Evolutionary conservation across 2,888 invertebrate genomes (phyloP), one percentile per base, ranked within the genome.

Genomic region (Eupithecia insigniata): DNA sequence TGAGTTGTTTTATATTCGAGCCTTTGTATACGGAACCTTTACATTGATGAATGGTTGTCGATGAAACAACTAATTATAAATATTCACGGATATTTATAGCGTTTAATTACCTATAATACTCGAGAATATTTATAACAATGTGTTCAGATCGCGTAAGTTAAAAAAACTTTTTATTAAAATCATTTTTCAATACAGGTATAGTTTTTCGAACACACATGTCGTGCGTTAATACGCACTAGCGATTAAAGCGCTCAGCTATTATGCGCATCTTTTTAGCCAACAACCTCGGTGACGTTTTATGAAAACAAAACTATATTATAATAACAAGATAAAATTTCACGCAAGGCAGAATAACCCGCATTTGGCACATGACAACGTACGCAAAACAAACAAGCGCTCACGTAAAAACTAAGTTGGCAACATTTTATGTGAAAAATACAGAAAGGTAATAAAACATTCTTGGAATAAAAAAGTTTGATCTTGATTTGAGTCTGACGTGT

Each of bases 351-450:
- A 61, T 61, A 65, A 55, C 69, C 30, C 36, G 64, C 34, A 36
- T 69, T 69, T 74, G 74, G 74, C 74, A 71, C 74, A 39, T 28
- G 64, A 66, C 26, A 61, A 39, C 39, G 72, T 39, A 43, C 22
- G 61, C 46, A 70, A 70, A 72, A 70, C 67, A 75, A 75, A 70
- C 67, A 72, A 72, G 67, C 34, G 30, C 64, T n/a, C 60, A 51
- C 51, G 61, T 51, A 72, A 69, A 72, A 68, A 67, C 67, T 72
- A 61, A 72, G 69, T 70, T 72, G 70, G 70, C 68, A 66, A 62
- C 69, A 66, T 71, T 70, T 65, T 55, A 66, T 61, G 46, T 16
- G 34, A 14, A 51, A 60, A 69, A 69, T 72, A 66, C 51, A 55
- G 30, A 58, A 67, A 71, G 32, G 30, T 30, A 60, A 28, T 60